These are phyloP conservation scores for Cheilinus undulatus DNA, from an alignment of 2,113 vertebrate species.

Conservation along the genomic window DNA sequence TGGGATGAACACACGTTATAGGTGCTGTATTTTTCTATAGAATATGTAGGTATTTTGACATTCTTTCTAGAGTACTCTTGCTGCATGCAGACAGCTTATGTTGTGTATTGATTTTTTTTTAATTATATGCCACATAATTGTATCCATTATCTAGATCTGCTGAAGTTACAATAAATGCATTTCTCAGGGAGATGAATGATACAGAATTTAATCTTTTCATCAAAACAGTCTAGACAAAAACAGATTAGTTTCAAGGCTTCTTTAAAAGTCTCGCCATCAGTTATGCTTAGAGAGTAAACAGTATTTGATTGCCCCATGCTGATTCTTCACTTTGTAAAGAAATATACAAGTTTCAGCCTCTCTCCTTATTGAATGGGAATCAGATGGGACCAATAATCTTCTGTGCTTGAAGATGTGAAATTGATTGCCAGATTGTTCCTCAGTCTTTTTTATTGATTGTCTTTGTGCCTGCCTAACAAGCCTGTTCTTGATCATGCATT, in stretches of 20 bases:
- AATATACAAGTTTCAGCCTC: conserved; percentile 2
- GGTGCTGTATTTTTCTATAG: no score
- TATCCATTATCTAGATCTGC: neutral
- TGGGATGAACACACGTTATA: no score
- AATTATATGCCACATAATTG: no score
- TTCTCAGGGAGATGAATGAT: neutral
- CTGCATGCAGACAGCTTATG: neutral
- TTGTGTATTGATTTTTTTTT: neutral
- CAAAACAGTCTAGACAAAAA: neutral
- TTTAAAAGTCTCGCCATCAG: neutral
- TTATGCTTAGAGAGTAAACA: neutral
- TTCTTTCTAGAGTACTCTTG: neutral
- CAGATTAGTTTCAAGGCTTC: neutral
- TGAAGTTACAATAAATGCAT: neutral
- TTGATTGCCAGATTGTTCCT: conserved; percentile 43
- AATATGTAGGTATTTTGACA: conserved; percentile 4
- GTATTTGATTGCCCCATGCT: conserved; percentile 1
- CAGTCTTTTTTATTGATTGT: conserved; percentile 32
- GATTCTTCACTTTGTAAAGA: conserved; percentile 10
- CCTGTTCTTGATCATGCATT: conserved; percentile 21
- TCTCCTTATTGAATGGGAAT: conserved; percentile 14
- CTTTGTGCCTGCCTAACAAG: conserved; percentile 4
- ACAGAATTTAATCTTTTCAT: neutral
- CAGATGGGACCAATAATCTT: neutral
- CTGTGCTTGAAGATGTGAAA: neutral